Evolutionary conservation across 1,140 invertebrate species (phyloP).

Genomic region (Zaprionus camerounensis): DNA sequence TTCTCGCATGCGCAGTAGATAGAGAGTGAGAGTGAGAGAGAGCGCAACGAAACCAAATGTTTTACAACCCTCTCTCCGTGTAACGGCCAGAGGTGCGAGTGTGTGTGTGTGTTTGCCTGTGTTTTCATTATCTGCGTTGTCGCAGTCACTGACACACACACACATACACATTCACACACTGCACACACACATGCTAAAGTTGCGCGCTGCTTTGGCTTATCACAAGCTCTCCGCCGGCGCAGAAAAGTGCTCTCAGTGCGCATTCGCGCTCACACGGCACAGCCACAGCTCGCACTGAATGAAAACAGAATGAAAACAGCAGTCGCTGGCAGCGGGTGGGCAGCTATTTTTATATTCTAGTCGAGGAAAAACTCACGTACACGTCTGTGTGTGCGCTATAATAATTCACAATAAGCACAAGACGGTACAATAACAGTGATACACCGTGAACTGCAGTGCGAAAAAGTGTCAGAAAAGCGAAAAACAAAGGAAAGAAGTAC

Average conservation of each 20-base stretch:
- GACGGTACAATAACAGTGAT: neutral
- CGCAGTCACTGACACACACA: constrained; percentile 4
- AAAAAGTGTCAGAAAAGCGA: constrained; percentile 27
- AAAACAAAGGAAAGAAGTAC: constrained; percentile 25
- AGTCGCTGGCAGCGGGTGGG: constrained; percentile 56
- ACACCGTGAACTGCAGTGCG: constrained; percentile 18
- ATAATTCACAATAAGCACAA: constrained; percentile 26
- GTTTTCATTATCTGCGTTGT: constrained; percentile 42
- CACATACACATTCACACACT: neutral
- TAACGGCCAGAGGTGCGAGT: constrained; percentile 29
- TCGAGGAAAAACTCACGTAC: constrained; percentile 41
- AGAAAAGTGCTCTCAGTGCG: constrained; percentile 65
- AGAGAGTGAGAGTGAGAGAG: constrained; percentile 20
- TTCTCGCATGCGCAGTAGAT: constrained; percentile 73
- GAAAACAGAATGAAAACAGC: constrained; percentile 53
- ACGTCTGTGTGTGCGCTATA: constrained; percentile 25
- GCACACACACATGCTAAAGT: constrained; percentile 44
- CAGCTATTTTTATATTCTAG: constrained; percentile 72
- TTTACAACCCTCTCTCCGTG: constrained; percentile 62
- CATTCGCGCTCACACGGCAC: constrained; percentile 60
- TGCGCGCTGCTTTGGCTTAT: constrained; percentile 52
- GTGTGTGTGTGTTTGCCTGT: neutral
- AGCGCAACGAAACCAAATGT: constrained; percentile 15
- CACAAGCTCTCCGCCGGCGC: constrained; percentile 61
- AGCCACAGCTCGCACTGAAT: constrained; percentile 28